Conservation (phyloP, 1,140 invertebrate genomes). For the Wasmannia auropunctata region DNA sequence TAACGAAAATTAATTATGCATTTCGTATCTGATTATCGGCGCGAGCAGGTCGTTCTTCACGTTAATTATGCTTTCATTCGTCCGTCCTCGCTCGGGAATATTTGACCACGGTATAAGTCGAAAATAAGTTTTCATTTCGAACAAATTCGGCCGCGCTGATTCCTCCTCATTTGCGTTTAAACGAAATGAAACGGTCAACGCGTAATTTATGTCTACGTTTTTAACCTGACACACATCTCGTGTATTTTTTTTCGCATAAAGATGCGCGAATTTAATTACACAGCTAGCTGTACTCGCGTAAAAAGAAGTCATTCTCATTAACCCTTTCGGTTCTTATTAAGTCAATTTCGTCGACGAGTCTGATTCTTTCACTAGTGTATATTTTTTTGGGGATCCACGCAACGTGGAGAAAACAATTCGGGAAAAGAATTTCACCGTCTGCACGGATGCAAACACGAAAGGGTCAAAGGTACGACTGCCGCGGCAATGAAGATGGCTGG, state of each 20-base stretch:
- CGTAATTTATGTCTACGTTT: background rate
- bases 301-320: constrained; percentile 7
- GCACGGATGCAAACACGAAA: background rate
- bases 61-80: constrained; percentile 56
- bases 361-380: background rate
- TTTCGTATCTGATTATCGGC: constrained; percentile 56
- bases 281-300: background rate
- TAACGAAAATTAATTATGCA: constrained; percentile 61
- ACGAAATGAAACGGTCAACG: background rate
- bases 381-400: background rate
- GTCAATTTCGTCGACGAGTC: background rate
- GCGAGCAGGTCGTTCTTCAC: constrained; percentile 48
- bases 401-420: background rate
- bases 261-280: background rate
- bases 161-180: background rate
- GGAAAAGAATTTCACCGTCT: background rate
- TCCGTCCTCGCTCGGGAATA: constrained; percentile 15
- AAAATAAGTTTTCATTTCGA: constrained; percentile 32
- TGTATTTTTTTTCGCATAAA: background rate
- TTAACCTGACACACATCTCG: background rate
- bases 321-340: constrained; percentile 5
- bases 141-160: background rate
- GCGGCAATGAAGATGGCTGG: constrained; percentile 81
- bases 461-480: constrained; percentile 52
- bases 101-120: constrained; percentile 25